phyloP scores from a whole-genome alignment of 2,113 vertebrate genomes.

The Ptychochromis oligacanthus region DNA sequence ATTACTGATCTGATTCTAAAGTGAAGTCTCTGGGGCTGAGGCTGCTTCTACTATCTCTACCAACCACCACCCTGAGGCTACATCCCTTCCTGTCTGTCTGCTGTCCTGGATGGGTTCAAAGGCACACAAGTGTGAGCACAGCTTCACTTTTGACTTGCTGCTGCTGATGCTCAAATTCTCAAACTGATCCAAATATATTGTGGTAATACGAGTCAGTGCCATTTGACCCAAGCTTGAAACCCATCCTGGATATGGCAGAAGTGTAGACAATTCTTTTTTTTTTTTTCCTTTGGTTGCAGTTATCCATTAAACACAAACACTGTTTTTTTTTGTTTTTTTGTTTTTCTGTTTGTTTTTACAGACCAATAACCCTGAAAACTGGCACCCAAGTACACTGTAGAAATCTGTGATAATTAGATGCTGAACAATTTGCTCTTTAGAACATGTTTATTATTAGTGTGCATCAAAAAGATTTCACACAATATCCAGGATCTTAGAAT shows the following conservation, averaged over 20 bases:
- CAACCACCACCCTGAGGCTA: conserved; percentile 60
- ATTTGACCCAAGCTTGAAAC: conserved; percentile 16
- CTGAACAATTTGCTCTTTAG: no score
- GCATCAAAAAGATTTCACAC: no score
- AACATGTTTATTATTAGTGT: neutral
- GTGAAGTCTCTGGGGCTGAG: conserved; percentile 61
- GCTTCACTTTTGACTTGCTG: neutral
- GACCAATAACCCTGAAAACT: neutral
- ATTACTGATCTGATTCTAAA: conserved; percentile 80
- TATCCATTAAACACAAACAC: neutral
- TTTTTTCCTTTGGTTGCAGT: fast-evolving
- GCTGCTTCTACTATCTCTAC: conserved; percentile 60
- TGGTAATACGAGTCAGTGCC: conserved; percentile 8
- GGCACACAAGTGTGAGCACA: conserved; percentile 8
- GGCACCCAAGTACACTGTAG: neutral
- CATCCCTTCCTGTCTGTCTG: conserved; percentile 62
- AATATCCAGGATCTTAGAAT: neutral
- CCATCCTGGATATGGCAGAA: neutral
- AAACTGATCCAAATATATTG: conserved; percentile 8
- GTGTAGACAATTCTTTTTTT: fast-evolving
- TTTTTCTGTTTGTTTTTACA: no score
- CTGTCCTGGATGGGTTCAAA: conserved; percentile 39
- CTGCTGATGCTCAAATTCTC: conserved; percentile 14
- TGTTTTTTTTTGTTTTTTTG: no score
- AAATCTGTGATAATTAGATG: neutral